These are phyloP conservation scores for Tyto alba DNA, from an alignment of 2,113 vertebrate species.

Conservation along the genomic window DNA sequence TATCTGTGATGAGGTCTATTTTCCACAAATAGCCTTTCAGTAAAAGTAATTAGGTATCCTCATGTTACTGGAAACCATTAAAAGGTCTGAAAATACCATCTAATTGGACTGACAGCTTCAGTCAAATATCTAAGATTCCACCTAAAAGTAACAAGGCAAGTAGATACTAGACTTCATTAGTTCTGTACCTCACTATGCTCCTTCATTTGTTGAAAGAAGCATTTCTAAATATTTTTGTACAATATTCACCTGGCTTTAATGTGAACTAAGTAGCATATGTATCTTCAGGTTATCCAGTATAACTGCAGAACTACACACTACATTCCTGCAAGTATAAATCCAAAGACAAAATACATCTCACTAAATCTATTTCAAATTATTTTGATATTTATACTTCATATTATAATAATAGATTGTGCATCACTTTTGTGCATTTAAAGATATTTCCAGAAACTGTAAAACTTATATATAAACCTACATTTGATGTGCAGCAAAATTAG, in stretches of 20 bases:
- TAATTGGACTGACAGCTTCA: background rate
- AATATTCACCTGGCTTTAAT: background rate
- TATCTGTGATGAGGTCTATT: background rate
- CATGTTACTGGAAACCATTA: background rate
- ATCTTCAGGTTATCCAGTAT: background rate
- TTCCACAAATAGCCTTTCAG: background rate
- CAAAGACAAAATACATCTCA: background rate
- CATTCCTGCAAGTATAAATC: background rate
- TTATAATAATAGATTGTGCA: background rate
- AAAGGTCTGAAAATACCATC: background rate
- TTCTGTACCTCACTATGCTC: background rate
- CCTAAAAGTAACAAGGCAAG: background rate
- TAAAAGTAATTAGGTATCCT: background rate
- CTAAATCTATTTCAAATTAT: background rate
- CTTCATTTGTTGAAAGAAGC: background rate
- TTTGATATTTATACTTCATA: background rate
- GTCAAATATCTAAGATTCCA: background rate
- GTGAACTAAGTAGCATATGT: background rate
- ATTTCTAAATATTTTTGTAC: background rate
- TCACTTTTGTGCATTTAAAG: background rate
- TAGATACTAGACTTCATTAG: background rate
- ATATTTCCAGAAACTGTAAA: background rate
- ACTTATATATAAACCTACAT: background rate
- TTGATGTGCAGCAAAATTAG: background rate
- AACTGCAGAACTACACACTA: background rate